Conservation (phyloP, 2,113 vertebrate species). For the Cavia porcellus region DNA sequence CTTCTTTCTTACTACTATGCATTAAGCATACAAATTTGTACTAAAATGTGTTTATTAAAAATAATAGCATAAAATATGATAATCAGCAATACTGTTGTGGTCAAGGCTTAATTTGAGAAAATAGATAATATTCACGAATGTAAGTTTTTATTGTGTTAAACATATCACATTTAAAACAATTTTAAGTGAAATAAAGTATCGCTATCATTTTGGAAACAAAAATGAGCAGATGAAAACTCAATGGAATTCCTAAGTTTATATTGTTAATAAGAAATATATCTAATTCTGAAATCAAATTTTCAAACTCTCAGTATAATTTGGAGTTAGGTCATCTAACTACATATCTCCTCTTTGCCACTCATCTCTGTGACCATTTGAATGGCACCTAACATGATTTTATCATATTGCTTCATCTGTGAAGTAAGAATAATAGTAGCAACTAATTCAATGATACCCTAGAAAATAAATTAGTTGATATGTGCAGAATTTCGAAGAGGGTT, state of each 20-base stretch:
- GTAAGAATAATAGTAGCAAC: neutral
- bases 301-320: neutral
- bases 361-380: neutral
- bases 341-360: neutral
- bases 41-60: neutral
- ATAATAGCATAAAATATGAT: neutral
- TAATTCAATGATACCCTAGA: neutral
- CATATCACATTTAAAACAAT: neutral
- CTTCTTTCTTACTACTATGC: neutral
- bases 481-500: neutral
- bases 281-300: neutral
- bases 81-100: neutral
- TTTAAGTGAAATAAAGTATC: neutral
- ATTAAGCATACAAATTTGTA: constrained; percentile 26
- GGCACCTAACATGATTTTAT: neutral
- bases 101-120: neutral
- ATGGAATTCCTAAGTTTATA: neutral
- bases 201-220: neutral
- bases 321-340: neutral
- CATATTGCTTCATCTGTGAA: neutral
- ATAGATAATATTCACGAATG: neutral
- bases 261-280: neutral
- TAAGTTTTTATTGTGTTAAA: neutral
- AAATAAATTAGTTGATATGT: neutral
- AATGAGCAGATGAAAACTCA: neutral